Evolutionary conservation across 1,140 invertebrate species (phyloP), one percentile per base, ranked within the genome.

Genomic region (Brachionus plicatilis): DNA sequence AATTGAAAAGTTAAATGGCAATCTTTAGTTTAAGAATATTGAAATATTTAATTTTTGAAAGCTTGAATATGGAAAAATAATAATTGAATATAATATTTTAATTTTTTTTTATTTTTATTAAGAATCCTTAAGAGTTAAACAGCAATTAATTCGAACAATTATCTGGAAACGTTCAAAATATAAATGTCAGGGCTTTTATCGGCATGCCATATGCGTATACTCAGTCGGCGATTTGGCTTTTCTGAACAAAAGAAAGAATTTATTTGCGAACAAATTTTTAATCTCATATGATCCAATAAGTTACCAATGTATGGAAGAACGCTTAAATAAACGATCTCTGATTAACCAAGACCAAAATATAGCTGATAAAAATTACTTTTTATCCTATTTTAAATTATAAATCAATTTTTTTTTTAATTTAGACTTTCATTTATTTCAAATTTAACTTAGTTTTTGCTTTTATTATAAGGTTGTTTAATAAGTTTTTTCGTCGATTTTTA

Each of bases 221-320:
- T 85, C 86, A 12, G 76, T 85, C 20, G 85, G 72, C 6, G 88
- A 89, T 85, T 83, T 89, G 47, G 85, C 86, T 3, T 75, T 78
- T 20, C 47, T 89, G 0, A 68, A 65, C 0, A n/a, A 78, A 8
- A 41, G 85, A 33, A 85, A 78, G 14, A 85, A 87, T 72, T 47
- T 89, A 14, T 88, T 89, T 85, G 87, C 86, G 37, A 89, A 89
- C 85, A 89, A 89, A 83, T 88, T 89, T 79, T 86, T 87, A 80
- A 70, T 85, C 24, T 84, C 86, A 20, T 86, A 79, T 76, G 85
- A 88, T 29, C 87, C 85, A 0, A 75, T 86, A 2, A 85, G 86
- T 0, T 86, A 86, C 1, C 87, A 88, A n/a, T 89, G 89, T 79
- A 50, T 89, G 75, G 87, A 88, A 75, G 86, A 88, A 70, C 87